phyloP scores from a whole-genome alignment of 2,797 vertebrate species.

The Halcyon badia region DNA sequence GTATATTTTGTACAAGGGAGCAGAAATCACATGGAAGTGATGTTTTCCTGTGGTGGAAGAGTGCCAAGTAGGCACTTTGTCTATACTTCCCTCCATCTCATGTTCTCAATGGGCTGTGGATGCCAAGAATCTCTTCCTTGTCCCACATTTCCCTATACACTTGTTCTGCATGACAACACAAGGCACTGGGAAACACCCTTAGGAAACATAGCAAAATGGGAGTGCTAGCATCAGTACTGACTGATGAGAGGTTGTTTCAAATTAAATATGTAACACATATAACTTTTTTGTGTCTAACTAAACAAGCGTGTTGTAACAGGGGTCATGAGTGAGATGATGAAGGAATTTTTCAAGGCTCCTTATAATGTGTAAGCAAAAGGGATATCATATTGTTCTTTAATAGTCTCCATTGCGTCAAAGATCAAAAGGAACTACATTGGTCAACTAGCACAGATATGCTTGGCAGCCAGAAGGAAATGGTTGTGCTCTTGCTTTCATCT shows the following conservation, averaged over 20 bases:
- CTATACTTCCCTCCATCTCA: background rate
- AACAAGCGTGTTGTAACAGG: background rate
- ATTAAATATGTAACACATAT: background rate
- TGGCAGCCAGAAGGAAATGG: background rate
- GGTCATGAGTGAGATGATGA: background rate
- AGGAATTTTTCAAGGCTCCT: background rate
- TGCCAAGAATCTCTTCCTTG: background rate
- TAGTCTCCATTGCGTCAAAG: background rate
- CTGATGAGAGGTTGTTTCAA: background rate
- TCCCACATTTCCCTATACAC: background rate
- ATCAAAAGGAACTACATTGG: background rate
- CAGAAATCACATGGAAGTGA: background rate
- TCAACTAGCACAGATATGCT: background rate
- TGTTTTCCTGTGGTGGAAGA: background rate
- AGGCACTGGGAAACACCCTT: background rate
- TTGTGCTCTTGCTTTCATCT: background rate
- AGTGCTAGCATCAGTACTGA: background rate
- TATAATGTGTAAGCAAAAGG: background rate
- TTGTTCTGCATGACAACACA: too few relatives aligned
- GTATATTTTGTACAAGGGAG: background rate
- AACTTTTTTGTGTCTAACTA: background rate
- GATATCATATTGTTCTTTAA: background rate
- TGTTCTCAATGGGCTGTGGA: background rate
- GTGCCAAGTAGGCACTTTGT: background rate
- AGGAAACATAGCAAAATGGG: background rate